A percentile compares a stretch with the other conserved stretches of the same genome.
Evolutionary conservation across 2,888 invertebrate species (phyloP).

Genomic region (Euplagia quadripunctaria): DNA sequence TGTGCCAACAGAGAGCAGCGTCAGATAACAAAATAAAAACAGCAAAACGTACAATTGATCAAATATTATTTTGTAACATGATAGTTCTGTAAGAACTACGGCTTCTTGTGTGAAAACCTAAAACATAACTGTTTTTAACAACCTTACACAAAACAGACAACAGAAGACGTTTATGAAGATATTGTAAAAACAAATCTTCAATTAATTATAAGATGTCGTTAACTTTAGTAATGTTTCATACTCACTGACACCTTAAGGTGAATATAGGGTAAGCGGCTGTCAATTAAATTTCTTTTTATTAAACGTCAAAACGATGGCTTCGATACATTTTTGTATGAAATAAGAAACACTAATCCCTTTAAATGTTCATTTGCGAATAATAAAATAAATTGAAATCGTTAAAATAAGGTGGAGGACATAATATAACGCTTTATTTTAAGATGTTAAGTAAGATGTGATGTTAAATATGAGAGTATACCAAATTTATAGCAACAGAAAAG

Average conservation of each 20-base stretch:
- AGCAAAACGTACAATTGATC: constrained; percentile 32
- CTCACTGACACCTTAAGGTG: background rate
- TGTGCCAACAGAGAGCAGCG: constrained; percentile 30
- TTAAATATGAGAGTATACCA: too few relatives aligned
- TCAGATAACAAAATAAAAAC: constrained; percentile 50
- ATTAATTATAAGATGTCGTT: background rate
- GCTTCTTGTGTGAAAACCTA: constrained; percentile 1
- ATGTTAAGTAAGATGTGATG: too few relatives aligned
- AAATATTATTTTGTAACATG: constrained; percentile 27
- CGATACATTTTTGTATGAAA: too few relatives aligned
- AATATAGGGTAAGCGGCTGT: too few relatives aligned
- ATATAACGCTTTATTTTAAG: too few relatives aligned
- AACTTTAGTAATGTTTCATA: background rate
- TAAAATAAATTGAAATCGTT: too few relatives aligned
- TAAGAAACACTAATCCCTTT: too few relatives aligned
- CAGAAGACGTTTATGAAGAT: background rate
- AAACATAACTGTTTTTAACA: background rate
- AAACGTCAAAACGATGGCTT: too few relatives aligned
- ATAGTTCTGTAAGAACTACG: constrained; percentile 17
- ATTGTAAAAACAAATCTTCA: background rate
- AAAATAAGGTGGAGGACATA: too few relatives aligned
- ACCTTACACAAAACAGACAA: background rate
- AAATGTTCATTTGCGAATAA: too few relatives aligned
- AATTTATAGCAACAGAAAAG: too few relatives aligned
- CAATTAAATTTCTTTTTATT: too few relatives aligned